Base-by-base conservation (phyloP, 2,797 vertebrate species). In the Phalanger gymnotis region DNA sequence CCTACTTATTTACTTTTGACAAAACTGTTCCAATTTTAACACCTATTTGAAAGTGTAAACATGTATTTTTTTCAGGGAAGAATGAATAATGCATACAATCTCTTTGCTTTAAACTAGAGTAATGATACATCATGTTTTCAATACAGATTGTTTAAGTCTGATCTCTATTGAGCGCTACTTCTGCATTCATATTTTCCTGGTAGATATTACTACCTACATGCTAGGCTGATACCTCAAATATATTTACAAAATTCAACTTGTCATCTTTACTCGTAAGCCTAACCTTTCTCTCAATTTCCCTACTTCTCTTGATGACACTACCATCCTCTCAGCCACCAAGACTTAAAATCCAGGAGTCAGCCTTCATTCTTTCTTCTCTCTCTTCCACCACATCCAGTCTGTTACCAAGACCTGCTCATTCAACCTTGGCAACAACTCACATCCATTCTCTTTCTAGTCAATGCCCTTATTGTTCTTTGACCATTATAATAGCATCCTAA, bases 41-140 rank as follows among this genome's bases (percentile, higher is more conserved):
- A 97, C 96, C 93, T 98, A 91, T 96, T 98, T 98, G 91, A 97
- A 98, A 97, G 97, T 96, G 96, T 96, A 97, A 98, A 98, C 96
- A 96, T 0, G 92, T 93, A 97, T 98, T 98, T 98, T 61, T 95
- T 95, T 27, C 10, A 34, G 56, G 93, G 87, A 55, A 91, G 93
- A 7, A 97, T 98, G 97, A 95, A 93, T 94, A 96, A 97, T 96
- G 96, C 96, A 97, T 97, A 96, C 52, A 92, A 94, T 96, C 96
- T 98, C 97, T 90, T 97, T 97, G 51, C 94, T 97, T 96, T 96
- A 91, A 96, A 54, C 31, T 25, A 94, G 94, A 94, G 91, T 10
- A 93, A 95, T 95, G 94, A 96, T 96, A 16, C 14, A 92, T 95
- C 47, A 53, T 92, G 97, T 53, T 95, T 97, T 96, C 96, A 96